Evolutionary conservation across 2,113 vertebrate species (phyloP).

Genomic region (Struthidea cinerea): DNA sequence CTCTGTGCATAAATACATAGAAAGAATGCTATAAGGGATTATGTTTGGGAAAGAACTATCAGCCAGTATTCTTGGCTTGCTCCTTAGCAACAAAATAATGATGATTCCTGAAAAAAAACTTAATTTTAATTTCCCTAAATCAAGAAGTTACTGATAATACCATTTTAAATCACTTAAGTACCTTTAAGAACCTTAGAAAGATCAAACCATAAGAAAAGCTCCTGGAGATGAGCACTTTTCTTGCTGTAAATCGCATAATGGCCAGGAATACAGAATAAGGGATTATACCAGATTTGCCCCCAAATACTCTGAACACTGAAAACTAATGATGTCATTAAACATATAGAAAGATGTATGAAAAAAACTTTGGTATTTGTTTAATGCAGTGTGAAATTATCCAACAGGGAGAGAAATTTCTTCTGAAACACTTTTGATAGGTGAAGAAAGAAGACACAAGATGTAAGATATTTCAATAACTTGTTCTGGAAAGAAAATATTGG

Average conservation of each 20-base stretch:
- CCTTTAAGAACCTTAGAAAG: conserved; percentile 22
- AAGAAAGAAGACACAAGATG: not conserved
- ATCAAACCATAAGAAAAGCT: not conserved
- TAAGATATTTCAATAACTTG: not conserved
- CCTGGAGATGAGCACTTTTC: not conserved
- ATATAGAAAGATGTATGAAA: not conserved
- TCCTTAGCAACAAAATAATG: conserved; percentile 13
- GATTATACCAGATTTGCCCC: not conserved
- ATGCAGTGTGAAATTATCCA: not conserved
- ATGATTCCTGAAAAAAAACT: not conserved
- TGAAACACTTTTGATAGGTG: not conserved
- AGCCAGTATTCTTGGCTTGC: not conserved
- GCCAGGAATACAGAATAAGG: not conserved
- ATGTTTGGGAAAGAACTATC: not conserved
- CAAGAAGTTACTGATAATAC: not conserved
- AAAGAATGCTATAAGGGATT: conserved; percentile 10
- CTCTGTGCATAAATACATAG: conserved; percentile 6
- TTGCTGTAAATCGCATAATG: not conserved
- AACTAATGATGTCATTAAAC: not conserved
- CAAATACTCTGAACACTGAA: not conserved
- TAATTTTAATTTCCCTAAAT: not conserved
- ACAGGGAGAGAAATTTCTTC: not conserved
- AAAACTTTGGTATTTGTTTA: not conserved
- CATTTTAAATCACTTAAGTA: conserved; percentile 20
- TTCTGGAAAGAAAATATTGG: not conserved